Evolutionary conservation across 2,888 invertebrate genomes (phyloP), one percentile per base, ranked within the genome.

Genomic region (Eupithecia tripunctaria): DNA sequence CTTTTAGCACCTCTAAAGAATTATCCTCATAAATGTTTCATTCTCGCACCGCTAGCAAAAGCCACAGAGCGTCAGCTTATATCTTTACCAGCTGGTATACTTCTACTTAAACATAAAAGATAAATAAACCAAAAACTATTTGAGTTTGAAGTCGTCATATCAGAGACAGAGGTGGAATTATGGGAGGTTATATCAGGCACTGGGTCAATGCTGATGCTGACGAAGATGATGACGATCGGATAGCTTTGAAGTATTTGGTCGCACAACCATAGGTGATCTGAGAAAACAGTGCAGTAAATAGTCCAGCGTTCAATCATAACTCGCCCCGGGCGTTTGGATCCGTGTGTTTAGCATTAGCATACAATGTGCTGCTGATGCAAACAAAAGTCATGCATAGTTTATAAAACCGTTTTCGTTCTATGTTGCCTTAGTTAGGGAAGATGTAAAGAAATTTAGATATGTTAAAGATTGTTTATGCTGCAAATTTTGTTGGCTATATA

Each of bases 11-110:
- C 81, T 82, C 79, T 76, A 82, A 25, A 56, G 56, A 56, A 56
- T 82, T 80, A 81, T 84, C 80, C 76, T 84, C 80, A 84, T 86
- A 86, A 86, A 86, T 86, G 82, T 84, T 83, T 82, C 80, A 84
- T 83, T 81, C 79, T 71, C 77, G 67, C 56, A 73, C 68, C 67
- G 78, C 78, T 74, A 76, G 78, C 78, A 72, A 78, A 75, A 60
- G 25, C n/a, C 67, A 59, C 38, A 70, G 70, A n/a, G 21, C 21
- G 56, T 7, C 7, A 60, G 60, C 18, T 60, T 12, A 56, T 14
- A 25, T 25, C 25, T 25, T 12, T 56, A 25, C 12, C 56, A 56
- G 56, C 56, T 56, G 56, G 56, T 56, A 14, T 25, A 56, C 25
- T 56, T 56, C 25, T 14, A 25, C 25, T 51, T 1, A 51, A 51